Evolutionary conservation across 2,888 invertebrate genomes (phyloP).

Genomic region (Drosophila pegasa): DNA sequence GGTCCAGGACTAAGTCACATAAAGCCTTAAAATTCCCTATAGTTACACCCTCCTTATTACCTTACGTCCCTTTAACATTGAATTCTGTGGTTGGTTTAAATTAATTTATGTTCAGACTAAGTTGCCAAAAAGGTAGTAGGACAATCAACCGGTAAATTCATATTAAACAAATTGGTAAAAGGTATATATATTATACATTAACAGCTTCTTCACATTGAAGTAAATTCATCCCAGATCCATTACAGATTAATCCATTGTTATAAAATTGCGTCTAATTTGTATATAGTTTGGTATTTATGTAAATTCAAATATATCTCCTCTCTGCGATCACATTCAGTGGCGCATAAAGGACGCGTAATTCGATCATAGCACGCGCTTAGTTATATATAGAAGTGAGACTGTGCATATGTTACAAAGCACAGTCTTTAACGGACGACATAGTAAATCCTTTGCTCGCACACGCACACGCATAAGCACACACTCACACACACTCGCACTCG

Average conservation of each 20-base stretch:
- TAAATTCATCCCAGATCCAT: not conserved
- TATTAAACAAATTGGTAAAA: too few relatives aligned
- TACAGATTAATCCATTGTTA: constrained; percentile 17
- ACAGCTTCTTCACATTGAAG: not conserved
- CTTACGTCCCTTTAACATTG: too few relatives aligned
- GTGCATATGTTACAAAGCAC: constrained; percentile 51
- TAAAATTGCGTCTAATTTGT: constrained; percentile 41
- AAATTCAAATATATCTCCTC: constrained; percentile 35
- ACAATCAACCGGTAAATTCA: too few relatives aligned
- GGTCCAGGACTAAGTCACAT: too few relatives aligned
- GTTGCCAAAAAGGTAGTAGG: too few relatives aligned
- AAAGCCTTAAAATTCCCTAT: too few relatives aligned
- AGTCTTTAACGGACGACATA: constrained; percentile 49
- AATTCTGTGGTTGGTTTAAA: too few relatives aligned
- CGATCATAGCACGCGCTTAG: constrained; percentile 52
- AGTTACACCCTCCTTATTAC: too few relatives aligned
- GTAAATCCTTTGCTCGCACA: constrained; percentile 48
- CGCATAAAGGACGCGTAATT: constrained; percentile 62
- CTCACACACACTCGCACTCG: constrained; percentile 7
- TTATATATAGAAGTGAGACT: constrained; percentile 1
- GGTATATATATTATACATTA: too few relatives aligned
- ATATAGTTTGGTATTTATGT: constrained; percentile 26
- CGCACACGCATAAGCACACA: constrained; percentile 2
- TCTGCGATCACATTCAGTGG: constrained; percentile 59
- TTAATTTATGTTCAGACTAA: too few relatives aligned